Evolutionary conservation across 2,113 vertebrate species (phyloP), one percentile per base, ranked within the genome.

Genomic region (Pithys albifrons): DNA sequence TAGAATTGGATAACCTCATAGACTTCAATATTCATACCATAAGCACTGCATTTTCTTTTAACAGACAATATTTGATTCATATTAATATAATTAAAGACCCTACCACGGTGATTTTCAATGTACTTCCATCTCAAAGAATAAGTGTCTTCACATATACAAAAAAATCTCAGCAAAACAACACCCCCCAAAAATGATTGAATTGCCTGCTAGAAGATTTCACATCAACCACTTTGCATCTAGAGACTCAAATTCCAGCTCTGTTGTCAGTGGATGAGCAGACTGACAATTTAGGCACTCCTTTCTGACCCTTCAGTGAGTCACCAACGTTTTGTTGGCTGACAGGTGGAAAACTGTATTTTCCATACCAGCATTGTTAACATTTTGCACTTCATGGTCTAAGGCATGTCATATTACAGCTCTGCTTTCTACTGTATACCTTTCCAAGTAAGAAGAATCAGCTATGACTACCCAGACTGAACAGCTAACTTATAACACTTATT

Each of bases 401-500:
- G 20, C 13, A 2, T 17, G 5, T 18, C 51, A 29, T 65, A 14
- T 48, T 37, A 20, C 19, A 80, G 4, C 4, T 54, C n/a, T 6
- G 2, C 14, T 76, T 79, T 79, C 33, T 76, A 5, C 76, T 10
- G 0, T 45, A 9, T 3, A 37, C 2, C 10, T 54, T 75, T 61
- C 51, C 14, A 37, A 35, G 33, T 17, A 43, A 57, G 29, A 89
- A 43, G 9, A 24, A n/a, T 27, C 12, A 20, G 3, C 20, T 85
- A 39, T 65, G 43, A 28, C 14, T 39, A 25, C 12, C 3, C 22
- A 43, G 35, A 16, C 35, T 35, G 39, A 73, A 15, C 31, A 65
- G 17, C 9, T 75, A 29, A 6, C 27, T 19, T 14, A 7, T 28
- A 33, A 8, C 0, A 0, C 4, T 11, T 43, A 4, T 39, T 78